phyloP scores from a whole-genome alignment of 2,888 invertebrate genomes.

The Baronia brevicornis region DNA sequence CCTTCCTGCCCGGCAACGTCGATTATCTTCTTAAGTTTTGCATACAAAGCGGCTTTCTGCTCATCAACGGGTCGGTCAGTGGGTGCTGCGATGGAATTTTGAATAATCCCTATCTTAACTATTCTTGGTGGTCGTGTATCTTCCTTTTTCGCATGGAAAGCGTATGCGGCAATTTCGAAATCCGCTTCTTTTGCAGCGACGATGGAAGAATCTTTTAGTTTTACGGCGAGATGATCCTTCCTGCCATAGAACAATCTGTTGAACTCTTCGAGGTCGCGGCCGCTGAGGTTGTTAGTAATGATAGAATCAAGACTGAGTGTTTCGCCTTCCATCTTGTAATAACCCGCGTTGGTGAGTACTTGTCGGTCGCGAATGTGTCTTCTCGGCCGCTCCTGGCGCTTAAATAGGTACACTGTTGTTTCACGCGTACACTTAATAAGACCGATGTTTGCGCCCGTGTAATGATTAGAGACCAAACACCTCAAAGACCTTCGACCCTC shows the following conservation, averaged over 20 bases:
- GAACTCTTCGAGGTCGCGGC: conserved; percentile 52
- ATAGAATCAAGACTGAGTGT: conserved; percentile 54
- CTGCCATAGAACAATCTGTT: conserved; percentile 55
- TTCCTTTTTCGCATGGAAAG: conserved; percentile 53
- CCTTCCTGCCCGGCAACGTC: conserved; percentile 85
- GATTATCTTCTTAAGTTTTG: conserved; percentile 83
- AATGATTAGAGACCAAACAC: too few species aligned
- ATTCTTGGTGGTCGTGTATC: conserved; percentile 78
- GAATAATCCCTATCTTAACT: conserved; percentile 90
- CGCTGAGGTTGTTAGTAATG: conserved; percentile 49
- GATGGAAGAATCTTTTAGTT: conserved; percentile 55
- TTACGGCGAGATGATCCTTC: conserved; percentile 41
- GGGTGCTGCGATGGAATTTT: conserved; percentile 86
- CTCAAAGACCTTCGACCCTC: too few species aligned
- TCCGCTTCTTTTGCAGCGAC: conserved; percentile 71
- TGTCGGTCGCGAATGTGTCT: too few species aligned
- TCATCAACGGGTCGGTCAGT: conserved; percentile 84
- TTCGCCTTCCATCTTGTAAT: conserved; percentile 54
- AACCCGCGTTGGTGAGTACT: too few species aligned
- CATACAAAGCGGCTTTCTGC: conserved; percentile 86
- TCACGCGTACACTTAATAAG: too few species aligned
- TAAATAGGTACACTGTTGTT: too few species aligned
- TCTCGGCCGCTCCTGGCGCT: too few species aligned
- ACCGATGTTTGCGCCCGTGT: too few species aligned
- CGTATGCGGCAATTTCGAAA: conserved; percentile 58